A percentile compares a stretch with the other conserved stretches of the same genome.
Evolutionary conservation across 2,113 vertebrate species (phyloP).

Genomic region (Sylvicapra grimmia): DNA sequence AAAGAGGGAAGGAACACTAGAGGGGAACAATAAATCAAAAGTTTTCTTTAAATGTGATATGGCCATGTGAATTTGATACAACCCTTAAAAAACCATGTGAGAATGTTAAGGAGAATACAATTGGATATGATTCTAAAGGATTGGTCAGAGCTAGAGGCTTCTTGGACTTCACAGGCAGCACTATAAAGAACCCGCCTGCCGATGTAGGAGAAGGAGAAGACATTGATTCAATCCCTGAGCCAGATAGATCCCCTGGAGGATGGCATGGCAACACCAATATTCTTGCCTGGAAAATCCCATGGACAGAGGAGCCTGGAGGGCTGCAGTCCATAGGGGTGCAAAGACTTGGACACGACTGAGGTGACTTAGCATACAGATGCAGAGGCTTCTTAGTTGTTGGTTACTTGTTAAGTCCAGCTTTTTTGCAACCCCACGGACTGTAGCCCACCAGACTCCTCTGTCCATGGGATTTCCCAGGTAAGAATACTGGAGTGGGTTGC

Average conservation of each 20-base stretch:
- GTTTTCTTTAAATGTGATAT: not conserved
- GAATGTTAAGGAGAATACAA: not conserved
- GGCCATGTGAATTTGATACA: not conserved
- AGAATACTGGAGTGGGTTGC: not conserved
- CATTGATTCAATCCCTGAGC: rapidly evolving
- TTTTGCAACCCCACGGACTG: not conserved
- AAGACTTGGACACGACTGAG: not conserved
- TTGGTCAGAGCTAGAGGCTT: not conserved
- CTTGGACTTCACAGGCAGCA: not conserved
- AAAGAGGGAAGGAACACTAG: not conserved
- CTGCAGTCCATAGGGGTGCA: not conserved
- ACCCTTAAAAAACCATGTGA: not conserved
- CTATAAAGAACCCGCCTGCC: rapidly evolving
- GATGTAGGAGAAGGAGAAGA: not conserved
- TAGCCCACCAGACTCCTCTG: not conserved
- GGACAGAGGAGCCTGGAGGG: not conserved
- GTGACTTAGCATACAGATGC: not conserved
- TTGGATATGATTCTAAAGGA: not conserved
- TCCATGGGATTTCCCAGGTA: not conserved
- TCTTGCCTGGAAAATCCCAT: not conserved
- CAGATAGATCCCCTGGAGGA: not conserved
- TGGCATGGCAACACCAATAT: not conserved
- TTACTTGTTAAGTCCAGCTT: not conserved
- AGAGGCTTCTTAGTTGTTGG: not conserved
- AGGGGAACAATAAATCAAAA: not conserved